Conservation (phyloP, 2,888 invertebrate species). For the Cheilosia vernalis region DNA sequence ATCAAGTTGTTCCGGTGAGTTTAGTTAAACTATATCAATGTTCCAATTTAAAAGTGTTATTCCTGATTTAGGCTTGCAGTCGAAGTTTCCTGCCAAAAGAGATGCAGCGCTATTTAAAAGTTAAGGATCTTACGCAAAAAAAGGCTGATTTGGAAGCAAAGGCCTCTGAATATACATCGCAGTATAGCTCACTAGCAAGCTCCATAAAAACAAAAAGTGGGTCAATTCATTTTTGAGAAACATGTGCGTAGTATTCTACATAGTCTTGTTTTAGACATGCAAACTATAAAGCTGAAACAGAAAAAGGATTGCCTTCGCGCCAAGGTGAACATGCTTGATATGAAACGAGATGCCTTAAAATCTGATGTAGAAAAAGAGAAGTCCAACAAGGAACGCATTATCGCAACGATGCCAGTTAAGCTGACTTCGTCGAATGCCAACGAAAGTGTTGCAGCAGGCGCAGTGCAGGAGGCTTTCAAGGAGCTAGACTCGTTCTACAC, state of each 20-base stretch:
- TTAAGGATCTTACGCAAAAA: conserved; percentile 78
- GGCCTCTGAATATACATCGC: conserved; percentile 76
- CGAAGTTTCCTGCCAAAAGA: conserved; percentile 79
- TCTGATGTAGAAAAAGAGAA: conserved; percentile 78
- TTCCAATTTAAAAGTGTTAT: not conserved
- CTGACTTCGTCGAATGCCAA: conserved; percentile 79
- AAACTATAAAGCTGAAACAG: conserved; percentile 78
- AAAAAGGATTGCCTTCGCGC: conserved; percentile 77
- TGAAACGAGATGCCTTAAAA: conserved; percentile 78
- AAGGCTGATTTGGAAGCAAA: conserved; percentile 75
- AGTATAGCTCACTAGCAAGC: conserved; percentile 78
- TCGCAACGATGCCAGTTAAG: conserved; percentile 80
- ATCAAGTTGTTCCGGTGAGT: conserved; percentile 79
- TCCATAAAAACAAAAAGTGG: conserved; percentile 81
- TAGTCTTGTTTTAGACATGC: conserved; percentile 78
- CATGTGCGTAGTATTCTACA: not conserved
- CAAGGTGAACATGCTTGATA: conserved; percentile 78
- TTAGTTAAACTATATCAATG: not conserved
- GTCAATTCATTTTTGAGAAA: conserved; percentile 8
- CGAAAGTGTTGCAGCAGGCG: conserved; percentile 78
- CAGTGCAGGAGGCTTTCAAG: conserved; percentile 78
- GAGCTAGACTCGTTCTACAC: conserved; percentile 80
- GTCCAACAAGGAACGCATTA: conserved; percentile 77
- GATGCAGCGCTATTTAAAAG: conserved; percentile 79
- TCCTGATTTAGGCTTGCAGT: conserved; percentile 71